Evolutionary conservation across 2,113 vertebrate genomes (phyloP), one percentile per base, ranked within the genome.

Genomic region (Quiscalus mexicanus): DNA sequence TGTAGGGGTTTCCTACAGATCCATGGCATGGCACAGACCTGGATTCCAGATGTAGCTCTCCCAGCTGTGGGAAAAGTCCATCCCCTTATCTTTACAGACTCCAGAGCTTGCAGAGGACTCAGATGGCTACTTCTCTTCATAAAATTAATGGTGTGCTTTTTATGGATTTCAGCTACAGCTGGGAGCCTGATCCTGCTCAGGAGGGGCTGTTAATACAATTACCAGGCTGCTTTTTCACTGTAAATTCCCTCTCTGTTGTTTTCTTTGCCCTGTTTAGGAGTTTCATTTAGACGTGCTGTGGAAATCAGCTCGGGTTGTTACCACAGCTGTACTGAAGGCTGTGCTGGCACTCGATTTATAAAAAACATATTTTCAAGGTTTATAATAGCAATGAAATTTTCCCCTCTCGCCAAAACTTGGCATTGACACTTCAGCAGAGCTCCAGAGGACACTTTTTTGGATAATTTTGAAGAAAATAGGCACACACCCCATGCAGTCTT

Each of bases 361-460:
- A 92, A 95, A 96, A 95, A n/a, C 76, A 75, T 94, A 95, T 96
- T 97, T 89, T 91, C 89, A 67, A 65, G 87, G 71, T 92, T 97
- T 82, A 93, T 82, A 86, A 94, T 42, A 60, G 85, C 87, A 95
- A 69, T 96, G 87, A 96, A 95, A 70, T 86, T 83, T 65, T 65
- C 74, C 55, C 70, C 93, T 96, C 96, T 85, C 19, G 22, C 41
- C 20, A 8, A 89, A 90, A 95, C 44, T 85, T 97, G 80, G 94
- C 90, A 45, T 49, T 84, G 28, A 59, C 10, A 9, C 8, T 77
- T 49, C 52, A 64, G 59, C 49, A 71, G 75, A 71, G 53, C 47
- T 93, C 83, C 5, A 4, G 71, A 85, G 85, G 92, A 91, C 47
- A 6, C 27, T 74, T 53, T 56, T 50, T 39, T 37, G 55, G 91